Percentiles rank a stretch among this genome's conserved stretches.
Conservation (phyloP, 2,888 invertebrate genomes). For the Drosophila mulleri region DNA sequence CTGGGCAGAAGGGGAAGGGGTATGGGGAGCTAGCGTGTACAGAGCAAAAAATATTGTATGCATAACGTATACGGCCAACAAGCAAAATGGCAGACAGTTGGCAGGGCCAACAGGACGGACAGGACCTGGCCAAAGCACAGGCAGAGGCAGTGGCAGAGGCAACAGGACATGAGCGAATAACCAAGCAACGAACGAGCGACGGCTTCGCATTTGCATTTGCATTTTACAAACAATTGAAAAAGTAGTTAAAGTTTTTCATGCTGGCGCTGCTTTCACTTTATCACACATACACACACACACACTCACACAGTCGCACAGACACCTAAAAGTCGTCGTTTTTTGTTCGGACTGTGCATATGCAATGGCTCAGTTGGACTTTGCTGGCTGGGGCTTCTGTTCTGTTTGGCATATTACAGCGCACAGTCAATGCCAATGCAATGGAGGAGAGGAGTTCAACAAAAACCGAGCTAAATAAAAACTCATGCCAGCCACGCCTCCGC, state of each 20-base stretch:
- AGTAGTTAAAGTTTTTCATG: slow-evolving; percentile 78
- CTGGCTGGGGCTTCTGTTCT: slow-evolving; percentile 53
- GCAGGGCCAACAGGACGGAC: slow-evolving; percentile 25
- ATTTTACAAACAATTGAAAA: slow-evolving; percentile 80
- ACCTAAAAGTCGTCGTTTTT: slow-evolving; percentile 48
- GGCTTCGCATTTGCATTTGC: slow-evolving; percentile 69
- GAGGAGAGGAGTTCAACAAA: not conserved
- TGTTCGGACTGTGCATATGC: slow-evolving; percentile 60
- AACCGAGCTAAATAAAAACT: not conserved
- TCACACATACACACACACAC: slow-evolving; percentile 51
- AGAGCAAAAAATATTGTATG: slow-evolving; percentile 62
- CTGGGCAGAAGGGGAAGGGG: not conserved
- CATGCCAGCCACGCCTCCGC: not conserved
- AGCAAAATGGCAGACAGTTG: slow-evolving; percentile 62
- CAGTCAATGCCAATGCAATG: slow-evolving; percentile 37
- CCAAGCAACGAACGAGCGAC: slow-evolving; percentile 29
- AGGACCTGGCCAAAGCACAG: not conserved
- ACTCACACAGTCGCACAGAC: slow-evolving; percentile 37
- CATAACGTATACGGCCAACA: slow-evolving; percentile 65
- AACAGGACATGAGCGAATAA: slow-evolving; percentile 43
- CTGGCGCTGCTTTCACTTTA: slow-evolving; percentile 67
- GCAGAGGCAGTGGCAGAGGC: slow-evolving; percentile 34
- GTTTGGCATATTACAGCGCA: slow-evolving; percentile 61
- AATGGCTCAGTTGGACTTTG: slow-evolving; percentile 54
- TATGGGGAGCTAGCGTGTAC: not conserved